Evolutionary conservation across 2,888 invertebrate species (phyloP).

Genomic region (Sarcophaga subvicina): DNA sequence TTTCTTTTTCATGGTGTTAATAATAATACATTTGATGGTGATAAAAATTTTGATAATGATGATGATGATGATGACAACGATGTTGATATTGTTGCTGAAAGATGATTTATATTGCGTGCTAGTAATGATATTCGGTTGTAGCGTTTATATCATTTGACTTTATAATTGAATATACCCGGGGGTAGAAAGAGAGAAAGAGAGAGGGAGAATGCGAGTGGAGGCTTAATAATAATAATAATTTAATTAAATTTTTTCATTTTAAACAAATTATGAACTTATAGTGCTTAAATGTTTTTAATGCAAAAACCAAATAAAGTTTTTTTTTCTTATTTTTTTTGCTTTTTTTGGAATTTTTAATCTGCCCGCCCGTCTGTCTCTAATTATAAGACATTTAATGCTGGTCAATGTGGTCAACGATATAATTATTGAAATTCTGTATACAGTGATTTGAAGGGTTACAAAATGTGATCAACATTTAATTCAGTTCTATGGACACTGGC

Average conservation of each 20-base stretch:
- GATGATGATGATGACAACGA: neutral
- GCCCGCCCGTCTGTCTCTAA: neutral
- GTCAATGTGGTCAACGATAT: slow-evolving; percentile 11
- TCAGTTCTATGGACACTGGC: no score
- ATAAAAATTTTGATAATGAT: neutral
- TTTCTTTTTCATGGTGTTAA: neutral
- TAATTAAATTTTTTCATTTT: slow-evolving; percentile 45
- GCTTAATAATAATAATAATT: slow-evolving; percentile 52
- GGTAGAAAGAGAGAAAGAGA: neutral
- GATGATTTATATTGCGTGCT: neutral
- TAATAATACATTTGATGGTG: neutral
- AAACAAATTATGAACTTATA: slow-evolving; percentile 50
- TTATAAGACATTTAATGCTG: slow-evolving; percentile 38
- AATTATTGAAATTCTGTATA: neutral
- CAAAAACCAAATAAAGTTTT: slow-evolving; percentile 17
- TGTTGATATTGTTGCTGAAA: neutral
- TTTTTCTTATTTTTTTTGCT: no score
- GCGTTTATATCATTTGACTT: slow-evolving; percentile 14
- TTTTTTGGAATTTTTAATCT: neutral
- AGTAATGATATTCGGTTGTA: neutral
- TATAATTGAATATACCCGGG: neutral
- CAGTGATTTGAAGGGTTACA: neutral
- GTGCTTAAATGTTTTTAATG: slow-evolving; percentile 37
- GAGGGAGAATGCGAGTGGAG: neutral
- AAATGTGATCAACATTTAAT: neutral